These are phyloP conservation scores for Macroglossus sobrinus DNA, from an alignment of 2,113 vertebrate genomes.

Conservation along the genomic window DNA sequence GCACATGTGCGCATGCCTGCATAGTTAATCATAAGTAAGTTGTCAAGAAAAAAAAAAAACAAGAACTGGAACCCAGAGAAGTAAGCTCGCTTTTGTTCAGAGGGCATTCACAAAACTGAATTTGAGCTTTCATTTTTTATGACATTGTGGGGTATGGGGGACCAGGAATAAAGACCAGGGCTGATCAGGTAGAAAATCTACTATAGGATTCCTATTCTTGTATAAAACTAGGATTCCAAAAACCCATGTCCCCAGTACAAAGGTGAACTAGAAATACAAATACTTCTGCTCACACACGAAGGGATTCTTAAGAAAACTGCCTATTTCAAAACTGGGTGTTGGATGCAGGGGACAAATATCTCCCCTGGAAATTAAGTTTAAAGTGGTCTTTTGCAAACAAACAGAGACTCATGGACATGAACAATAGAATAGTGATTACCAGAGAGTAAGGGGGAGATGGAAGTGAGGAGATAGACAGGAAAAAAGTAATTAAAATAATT, in stretches of 20 bases:
- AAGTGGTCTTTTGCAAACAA: neutral
- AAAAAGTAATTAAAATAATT: too few species aligned
- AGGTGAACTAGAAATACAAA: neutral
- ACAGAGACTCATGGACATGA: too few species aligned
- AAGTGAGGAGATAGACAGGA: too few species aligned
- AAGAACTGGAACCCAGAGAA: neutral
- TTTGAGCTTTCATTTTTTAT: neutral
- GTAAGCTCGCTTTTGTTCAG: neutral
- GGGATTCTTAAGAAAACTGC: constrained; percentile 12
- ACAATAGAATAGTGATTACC: too few species aligned
- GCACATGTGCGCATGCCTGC: neutral
- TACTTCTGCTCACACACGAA: neutral
- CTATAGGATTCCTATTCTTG: neutral
- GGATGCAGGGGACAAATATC: neutral
- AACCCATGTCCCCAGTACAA: neutral
- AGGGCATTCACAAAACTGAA: neutral
- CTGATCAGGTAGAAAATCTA: neutral
- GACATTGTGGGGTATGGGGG: neutral
- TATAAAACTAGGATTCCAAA: neutral
- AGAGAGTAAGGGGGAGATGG: too few species aligned
- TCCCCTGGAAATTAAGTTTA: neutral
- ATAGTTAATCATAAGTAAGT: neutral
- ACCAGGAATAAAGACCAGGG: neutral
- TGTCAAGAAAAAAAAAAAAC: neutral
- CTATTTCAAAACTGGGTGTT: neutral